Evolutionary conservation across 2,888 invertebrate species (phyloP).

Genomic region (Agonum fuliginosum): DNA sequence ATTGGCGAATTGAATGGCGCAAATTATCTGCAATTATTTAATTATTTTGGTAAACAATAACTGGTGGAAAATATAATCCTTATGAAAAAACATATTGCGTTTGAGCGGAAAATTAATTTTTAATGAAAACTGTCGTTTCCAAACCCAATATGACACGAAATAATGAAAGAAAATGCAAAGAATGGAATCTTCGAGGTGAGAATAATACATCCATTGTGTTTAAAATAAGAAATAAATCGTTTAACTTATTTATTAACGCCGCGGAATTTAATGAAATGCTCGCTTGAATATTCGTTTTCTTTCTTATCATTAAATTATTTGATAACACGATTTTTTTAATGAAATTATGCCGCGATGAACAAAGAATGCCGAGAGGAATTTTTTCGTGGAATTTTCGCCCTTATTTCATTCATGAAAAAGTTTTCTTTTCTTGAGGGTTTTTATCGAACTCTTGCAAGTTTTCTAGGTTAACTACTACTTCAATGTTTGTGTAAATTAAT

Average conservation of each 20-base stretch:
- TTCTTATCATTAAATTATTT: conserved; percentile 47
- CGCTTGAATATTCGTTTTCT: background rate
- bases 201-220: conserved; percentile 43
- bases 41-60: too few relatives aligned
- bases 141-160: conserved; percentile 37
- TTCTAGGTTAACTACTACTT: conserved; percentile 18
- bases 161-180: conserved; percentile 43
- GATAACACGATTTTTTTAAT: conserved; percentile 45
- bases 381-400: background rate
- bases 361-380: conserved; percentile 2
- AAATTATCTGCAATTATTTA: too few relatives aligned
- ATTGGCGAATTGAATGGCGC: too few relatives aligned
- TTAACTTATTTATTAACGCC: conserved; percentile 37
- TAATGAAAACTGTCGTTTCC: conserved; percentile 44
- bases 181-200: conserved; percentile 34
- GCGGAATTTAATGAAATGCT: conserved; percentile 29
- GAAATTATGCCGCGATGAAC: conserved; percentile 15
- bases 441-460: background rate
- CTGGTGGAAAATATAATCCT: background rate
- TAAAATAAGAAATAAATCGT: conserved; percentile 38
- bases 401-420: background rate
- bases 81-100: conserved; percentile 16
- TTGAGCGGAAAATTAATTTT: conserved; percentile 34
- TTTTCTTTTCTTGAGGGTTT: background rate
- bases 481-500: conserved; percentile 38